These are phyloP conservation scores for Agonopterix heracliana DNA, from an alignment of 2,888 invertebrate species.

Conservation along the genomic window DNA sequence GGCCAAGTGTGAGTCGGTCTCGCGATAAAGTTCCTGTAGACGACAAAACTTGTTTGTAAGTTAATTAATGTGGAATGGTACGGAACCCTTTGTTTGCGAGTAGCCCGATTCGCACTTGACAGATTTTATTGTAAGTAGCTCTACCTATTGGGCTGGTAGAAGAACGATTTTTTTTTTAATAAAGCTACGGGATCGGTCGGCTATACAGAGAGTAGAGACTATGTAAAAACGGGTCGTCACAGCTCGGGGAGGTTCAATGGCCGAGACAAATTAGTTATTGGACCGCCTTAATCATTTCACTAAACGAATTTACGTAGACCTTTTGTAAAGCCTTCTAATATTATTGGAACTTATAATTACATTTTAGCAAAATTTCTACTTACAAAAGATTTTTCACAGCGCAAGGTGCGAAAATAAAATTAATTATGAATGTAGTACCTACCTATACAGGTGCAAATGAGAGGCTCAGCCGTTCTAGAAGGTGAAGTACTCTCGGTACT, in stretches of 20 bases:
- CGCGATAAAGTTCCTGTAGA: too few species aligned
- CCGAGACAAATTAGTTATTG: constrained; percentile 11
- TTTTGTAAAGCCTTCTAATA: not conserved
- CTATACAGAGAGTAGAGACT: not conserved
- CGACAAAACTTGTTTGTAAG: too few species aligned
- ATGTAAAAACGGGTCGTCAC: constrained; percentile 6
- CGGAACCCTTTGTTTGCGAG: too few species aligned
- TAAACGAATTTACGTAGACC: not conserved
- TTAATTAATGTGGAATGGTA: too few species aligned
- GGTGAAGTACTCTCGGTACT: not conserved
- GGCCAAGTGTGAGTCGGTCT: too few species aligned
- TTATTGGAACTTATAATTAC: not conserved
- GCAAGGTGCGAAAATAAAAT: not conserved
- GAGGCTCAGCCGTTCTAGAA: not conserved
- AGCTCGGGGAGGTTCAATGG: constrained; percentile 4
- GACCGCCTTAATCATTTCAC: constrained; percentile 9
- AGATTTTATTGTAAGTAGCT: constrained; percentile 5
- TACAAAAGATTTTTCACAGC: not conserved
- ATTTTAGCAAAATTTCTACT: not conserved
- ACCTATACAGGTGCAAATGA: not conserved
- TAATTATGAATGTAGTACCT: not conserved
- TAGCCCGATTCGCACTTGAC: too few species aligned
- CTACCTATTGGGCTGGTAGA: not conserved
- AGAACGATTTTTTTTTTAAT: not conserved
- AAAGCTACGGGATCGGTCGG: too few species aligned